Evolutionary conservation across 2,888 invertebrate genomes (phyloP).

Genomic region (Priocnemis perturbator): DNA sequence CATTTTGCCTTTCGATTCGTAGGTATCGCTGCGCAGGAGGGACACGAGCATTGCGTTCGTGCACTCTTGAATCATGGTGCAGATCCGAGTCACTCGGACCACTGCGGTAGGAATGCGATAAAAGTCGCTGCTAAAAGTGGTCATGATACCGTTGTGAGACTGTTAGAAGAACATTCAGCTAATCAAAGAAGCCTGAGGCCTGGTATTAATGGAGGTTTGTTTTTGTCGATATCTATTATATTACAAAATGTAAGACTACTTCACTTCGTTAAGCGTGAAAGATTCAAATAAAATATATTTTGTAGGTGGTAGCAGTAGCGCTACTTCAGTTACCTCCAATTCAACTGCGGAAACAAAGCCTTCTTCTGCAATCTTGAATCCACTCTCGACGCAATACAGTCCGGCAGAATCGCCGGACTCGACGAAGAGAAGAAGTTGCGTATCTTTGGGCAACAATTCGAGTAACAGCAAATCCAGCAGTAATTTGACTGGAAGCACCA

Average conservation of each 20-base stretch:
- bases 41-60: slow-evolving; percentile 93
- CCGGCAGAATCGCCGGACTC: slow-evolving; percentile 75
- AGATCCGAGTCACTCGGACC: slow-evolving; percentile 89
- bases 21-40: slow-evolving; percentile 97
- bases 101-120: slow-evolving; percentile 90
- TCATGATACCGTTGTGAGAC: slow-evolving; percentile 88
- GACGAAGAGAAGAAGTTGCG: slow-evolving; percentile 77
- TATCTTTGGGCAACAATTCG: slow-evolving; percentile 82
- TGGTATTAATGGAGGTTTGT: slow-evolving; percentile 69
- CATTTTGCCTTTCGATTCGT: slow-evolving; percentile 40
- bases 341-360: slow-evolving; percentile 81
- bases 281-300: not conserved
- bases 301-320: slow-evolving; percentile 74
- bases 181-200: slow-evolving; percentile 71
- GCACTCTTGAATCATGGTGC: slow-evolving; percentile 89
- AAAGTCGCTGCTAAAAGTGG: slow-evolving; percentile 95
- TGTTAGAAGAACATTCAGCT: slow-evolving; percentile 81
- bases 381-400: slow-evolving; percentile 75
- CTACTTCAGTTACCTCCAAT: slow-evolving; percentile 75
- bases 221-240: not conserved
- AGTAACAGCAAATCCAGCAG: slow-evolving; percentile 88
- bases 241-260: not conserved
- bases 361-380: slow-evolving; percentile 79
- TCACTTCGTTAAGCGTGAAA: not conserved
- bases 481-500: slow-evolving; percentile 85